Evolutionary conservation across 2,113 vertebrate genomes (phyloP).

Genomic region (Indri indri): DNA sequence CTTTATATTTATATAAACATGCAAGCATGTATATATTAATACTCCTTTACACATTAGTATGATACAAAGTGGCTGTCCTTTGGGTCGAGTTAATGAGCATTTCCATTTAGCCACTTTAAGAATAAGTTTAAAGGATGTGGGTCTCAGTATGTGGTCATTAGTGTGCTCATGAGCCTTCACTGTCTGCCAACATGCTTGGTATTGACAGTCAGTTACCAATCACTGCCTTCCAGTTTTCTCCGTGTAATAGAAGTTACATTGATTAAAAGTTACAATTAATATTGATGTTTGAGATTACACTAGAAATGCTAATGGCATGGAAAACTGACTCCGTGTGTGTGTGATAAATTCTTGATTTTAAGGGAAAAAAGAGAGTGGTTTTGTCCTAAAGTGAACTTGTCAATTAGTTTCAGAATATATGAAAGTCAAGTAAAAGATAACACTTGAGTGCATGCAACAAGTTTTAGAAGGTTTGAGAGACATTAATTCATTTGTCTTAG

Average conservation of each 20-base stretch:
- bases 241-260: not conserved
- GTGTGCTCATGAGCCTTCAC: not conserved
- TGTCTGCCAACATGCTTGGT: not conserved
- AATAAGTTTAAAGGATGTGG: not conserved
- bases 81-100: not conserved
- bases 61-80: not conserved
- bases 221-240: not conserved
- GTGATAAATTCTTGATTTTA: not conserved
- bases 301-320: not conserved
- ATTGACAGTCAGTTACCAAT: not conserved
- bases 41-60: not conserved
- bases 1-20: not conserved
- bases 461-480: not conserved
- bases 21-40: too few relatives aligned
- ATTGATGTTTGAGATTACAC: not conserved
- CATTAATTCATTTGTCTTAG: not conserved
- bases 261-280: not conserved
- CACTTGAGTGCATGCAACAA: not conserved
- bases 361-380: not conserved
- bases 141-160: not conserved
- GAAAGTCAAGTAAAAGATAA: not conserved
- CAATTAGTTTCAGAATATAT: not conserved
- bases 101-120: not conserved
- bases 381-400: not conserved
- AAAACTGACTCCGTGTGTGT: not conserved